Conservation (phyloP, 30 jellyfish, hydroid and myxozoan species). For the Chrysaora quinquecirrha region DNA sequence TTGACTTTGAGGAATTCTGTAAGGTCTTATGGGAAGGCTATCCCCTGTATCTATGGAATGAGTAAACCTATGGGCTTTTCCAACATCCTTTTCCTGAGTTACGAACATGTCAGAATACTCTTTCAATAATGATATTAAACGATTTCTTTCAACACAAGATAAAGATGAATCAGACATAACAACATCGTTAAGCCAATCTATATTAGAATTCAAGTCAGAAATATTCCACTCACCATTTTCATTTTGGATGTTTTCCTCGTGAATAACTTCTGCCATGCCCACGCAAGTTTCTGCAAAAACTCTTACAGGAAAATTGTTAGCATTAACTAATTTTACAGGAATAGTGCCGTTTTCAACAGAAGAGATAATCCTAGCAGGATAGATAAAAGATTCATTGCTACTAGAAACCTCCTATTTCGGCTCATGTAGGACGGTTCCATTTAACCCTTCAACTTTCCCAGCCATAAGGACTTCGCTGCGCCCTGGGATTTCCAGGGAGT, state of each 20-base stretch:
- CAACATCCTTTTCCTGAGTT: slow-evolving; percentile 2
- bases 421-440: slow-evolving; percentile 5
- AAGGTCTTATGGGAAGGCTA: slow-evolving; percentile 1
- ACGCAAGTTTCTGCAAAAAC: slow-evolving; percentile 54
- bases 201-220: neutral
- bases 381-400: neutral
- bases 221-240: slow-evolving; percentile 1
- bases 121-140: neutral
- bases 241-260: neutral
- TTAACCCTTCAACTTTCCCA: neutral
- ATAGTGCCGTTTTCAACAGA: neutral
- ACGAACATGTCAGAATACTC: slow-evolving; percentile 15
- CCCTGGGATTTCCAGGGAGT: slow-evolving; percentile 35
- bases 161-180: slow-evolving; percentile 12
- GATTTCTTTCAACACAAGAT: neutral
- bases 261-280: slow-evolving; percentile 46
- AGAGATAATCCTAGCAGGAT: neutral
- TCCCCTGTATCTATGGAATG: slow-evolving; percentile 20
- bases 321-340: neutral
- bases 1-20: slow-evolving; percentile 1
- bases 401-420: neutral
- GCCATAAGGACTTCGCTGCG: slow-evolving; percentile 22
- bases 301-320: slow-evolving; percentile 7
- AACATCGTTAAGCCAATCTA: slow-evolving; percentile 12
- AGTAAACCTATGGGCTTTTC: slow-evolving; percentile 21